These are phyloP conservation scores for Drosophila hydei DNA, from an alignment of 1,140 invertebrate species.

Conservation along the genomic window DNA sequence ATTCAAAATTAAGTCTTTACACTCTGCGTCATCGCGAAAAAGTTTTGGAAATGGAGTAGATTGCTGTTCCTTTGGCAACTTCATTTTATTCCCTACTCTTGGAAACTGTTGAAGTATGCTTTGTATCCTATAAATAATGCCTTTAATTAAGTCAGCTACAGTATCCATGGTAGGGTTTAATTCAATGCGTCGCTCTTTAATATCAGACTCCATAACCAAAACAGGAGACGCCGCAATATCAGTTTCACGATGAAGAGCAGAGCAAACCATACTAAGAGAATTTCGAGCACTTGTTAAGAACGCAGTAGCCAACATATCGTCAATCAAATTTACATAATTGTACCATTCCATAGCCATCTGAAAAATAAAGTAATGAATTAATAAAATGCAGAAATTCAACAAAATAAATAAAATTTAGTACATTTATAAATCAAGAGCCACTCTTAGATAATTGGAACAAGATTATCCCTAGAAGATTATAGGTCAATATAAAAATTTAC, in stretches of 20 bases:
- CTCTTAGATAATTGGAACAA: too few relatives aligned
- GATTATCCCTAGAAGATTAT: too few relatives aligned
- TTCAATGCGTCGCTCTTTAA: slow-evolving; percentile 84
- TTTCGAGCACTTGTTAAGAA: slow-evolving; percentile 89
- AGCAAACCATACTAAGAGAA: slow-evolving; percentile 89
- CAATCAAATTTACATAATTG: slow-evolving; percentile 90
- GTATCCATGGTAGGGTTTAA: slow-evolving; percentile 87
- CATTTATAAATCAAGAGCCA: too few relatives aligned
- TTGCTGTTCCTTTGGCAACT: slow-evolving; percentile 82
- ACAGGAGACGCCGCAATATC: slow-evolving; percentile 89
- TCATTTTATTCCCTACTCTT: slow-evolving; percentile 86
- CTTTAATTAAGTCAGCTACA: slow-evolving; percentile 85
- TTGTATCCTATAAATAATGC: slow-evolving; percentile 83
- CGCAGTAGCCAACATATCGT: slow-evolving; percentile 90
- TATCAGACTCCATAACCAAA: slow-evolving; percentile 83
- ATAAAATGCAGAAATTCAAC: too few relatives aligned
- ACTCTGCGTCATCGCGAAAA: slow-evolving; percentile 86
- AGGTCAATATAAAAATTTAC: too few relatives aligned
- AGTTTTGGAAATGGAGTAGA: slow-evolving; percentile 78
- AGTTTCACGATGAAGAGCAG: slow-evolving; percentile 90
- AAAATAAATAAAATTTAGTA: too few relatives aligned
- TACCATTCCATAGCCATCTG: slow-evolving; percentile 91
- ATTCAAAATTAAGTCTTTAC: slow-evolving; percentile 85
- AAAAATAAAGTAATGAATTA: too few relatives aligned
- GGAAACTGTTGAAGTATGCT: slow-evolving; percentile 85